Base-by-base conservation (phyloP, 2,113 vertebrate species). In the Ictidomys tridecemlineatus region DNA sequence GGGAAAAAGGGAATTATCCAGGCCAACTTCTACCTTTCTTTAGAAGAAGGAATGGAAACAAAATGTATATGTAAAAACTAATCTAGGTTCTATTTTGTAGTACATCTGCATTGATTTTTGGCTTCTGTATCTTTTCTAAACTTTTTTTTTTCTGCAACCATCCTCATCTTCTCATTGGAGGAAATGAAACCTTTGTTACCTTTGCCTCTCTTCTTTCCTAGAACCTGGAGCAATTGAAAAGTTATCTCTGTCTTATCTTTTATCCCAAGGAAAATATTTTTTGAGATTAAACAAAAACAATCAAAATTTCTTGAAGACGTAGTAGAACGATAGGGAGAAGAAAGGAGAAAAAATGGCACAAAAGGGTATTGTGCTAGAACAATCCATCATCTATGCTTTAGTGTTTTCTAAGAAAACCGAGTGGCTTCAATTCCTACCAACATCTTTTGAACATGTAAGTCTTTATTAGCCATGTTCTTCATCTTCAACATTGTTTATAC, bases 291-390 rank as follows among this genome's bases (percentile, higher is more conserved):
- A 24, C 24, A 32, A 84, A 63, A 28, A 56, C 0, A 20, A 51
- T 51, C 10, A 70, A 3, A 39, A 63, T 30, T 42, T 83, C 0
- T 76, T 90, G 10, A 80, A 72, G 51, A 78, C 83, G 0, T 1
- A 82, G 1, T 7, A 73, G 77, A 74, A 85, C 1, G 0, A 28
- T 24, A 32, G n/a, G 3, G 42, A 77, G 3, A 78, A 83, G 48
- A 74, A 26, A 74, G n/a, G 20, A 39, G 26, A 32, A 26, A 37
- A 53, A 4, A 20, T 45, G 4, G 1, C 37, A 30, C 10, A 42
- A 22, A 65, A 53, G 22, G 0, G 8, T 32, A 4, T 2, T 53
- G 30, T 9, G 2, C 0, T 72, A 9, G 16, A 93, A 70, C 4
- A 51, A 12, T 67, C 2, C 2, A 56, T 78, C 11, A 53, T 0